phyloP scores from a whole-genome alignment of 2,797 vertebrate genomes.

The Halcyon leucocephala region DNA sequence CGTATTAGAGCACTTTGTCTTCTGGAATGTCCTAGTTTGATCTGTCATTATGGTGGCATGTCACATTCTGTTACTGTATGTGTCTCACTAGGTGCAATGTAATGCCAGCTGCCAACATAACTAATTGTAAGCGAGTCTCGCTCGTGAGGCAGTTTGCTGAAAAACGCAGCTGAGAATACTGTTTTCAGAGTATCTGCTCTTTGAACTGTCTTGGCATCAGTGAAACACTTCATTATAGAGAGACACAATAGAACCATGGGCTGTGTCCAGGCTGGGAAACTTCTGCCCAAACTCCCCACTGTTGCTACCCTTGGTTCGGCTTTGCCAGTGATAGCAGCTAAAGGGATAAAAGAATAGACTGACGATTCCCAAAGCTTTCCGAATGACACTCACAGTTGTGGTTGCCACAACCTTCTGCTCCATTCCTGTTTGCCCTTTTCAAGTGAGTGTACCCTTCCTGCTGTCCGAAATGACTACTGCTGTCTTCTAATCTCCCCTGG shows the following conservation, averaged over 20 bases:
- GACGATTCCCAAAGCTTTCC: background rate
- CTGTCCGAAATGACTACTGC: background rate
- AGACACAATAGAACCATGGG: background rate
- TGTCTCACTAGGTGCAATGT: slow-evolving; percentile 18
- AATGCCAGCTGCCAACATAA: slow-evolving; percentile 33
- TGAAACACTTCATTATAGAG: background rate
- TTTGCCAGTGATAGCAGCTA: background rate
- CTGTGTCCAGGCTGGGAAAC: background rate
- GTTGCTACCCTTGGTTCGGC: background rate
- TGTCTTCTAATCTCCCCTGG: background rate
- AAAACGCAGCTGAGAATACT: background rate
- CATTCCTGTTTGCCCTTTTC: background rate
- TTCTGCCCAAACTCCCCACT: background rate
- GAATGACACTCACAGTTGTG: background rate
- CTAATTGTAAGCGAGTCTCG: slow-evolving; percentile 20
- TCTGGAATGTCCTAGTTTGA: slow-evolving; percentile 19
- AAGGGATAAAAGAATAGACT: background rate
- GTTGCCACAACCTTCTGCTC: background rate
- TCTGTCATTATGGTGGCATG: background rate
- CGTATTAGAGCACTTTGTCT: background rate
- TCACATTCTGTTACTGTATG: slow-evolving; percentile 48
- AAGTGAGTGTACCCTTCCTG: background rate
- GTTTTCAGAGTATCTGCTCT: slow-evolving; percentile 5
- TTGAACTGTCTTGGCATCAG: slow-evolving; percentile 19
- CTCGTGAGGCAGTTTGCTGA: background rate